Conservation (phyloP, 2,888 invertebrate genomes). For the Leptarthrus brevirostris region DNA sequence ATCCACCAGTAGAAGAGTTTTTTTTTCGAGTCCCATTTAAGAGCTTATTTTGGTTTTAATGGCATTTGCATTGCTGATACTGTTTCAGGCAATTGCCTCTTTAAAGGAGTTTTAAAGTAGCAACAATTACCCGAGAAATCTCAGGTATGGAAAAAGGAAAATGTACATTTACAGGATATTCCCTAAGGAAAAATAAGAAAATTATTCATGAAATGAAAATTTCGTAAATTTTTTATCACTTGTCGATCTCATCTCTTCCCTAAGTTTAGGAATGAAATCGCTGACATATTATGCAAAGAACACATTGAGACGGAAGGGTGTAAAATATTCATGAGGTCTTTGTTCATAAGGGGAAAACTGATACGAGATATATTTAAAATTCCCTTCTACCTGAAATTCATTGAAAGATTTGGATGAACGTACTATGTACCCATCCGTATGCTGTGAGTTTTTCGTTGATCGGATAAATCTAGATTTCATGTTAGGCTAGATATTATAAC, state of each 20-base stretch:
- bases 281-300: slow-evolving; percentile 39
- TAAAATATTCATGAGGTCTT: slow-evolving; percentile 38
- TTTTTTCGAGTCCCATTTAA: neutral
- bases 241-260: slow-evolving; percentile 16
- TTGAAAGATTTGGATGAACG: slow-evolving; percentile 18
- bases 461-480: slow-evolving; percentile 27
- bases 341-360: slow-evolving; percentile 13
- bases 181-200: slow-evolving; percentile 6
- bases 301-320: slow-evolving; percentile 17
- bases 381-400: slow-evolving; percentile 7
- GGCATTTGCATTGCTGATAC: neutral
- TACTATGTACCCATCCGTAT: neutral
- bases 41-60: neutral
- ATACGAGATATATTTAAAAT: slow-evolving; percentile 11
- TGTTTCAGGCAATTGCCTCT: slow-evolving; percentile 6
- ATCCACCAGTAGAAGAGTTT: neutral
- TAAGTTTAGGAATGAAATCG: slow-evolving; percentile 22
- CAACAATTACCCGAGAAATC: neutral
- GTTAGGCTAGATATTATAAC: neutral
- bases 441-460: slow-evolving; percentile 10
- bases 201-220: slow-evolving; percentile 46
- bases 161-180: neutral
- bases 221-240: slow-evolving; percentile 45
- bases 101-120: neutral
- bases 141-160: neutral